Base-by-base conservation (phyloP, 2,797 vertebrate genomes). In the Malurus leucopterus region DNA sequence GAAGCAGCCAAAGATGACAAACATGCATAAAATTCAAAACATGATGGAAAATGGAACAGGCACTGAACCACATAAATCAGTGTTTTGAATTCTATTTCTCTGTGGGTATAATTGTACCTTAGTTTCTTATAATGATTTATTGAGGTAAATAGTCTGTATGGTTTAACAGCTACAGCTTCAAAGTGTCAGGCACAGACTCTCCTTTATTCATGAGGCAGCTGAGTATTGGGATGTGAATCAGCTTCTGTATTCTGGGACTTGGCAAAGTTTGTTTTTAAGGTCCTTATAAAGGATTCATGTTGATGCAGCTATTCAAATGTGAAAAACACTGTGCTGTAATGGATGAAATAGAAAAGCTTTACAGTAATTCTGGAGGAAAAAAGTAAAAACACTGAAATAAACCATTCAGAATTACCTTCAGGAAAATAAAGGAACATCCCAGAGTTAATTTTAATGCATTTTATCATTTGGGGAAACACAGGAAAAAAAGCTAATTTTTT, bases 91-190 rank as follows among this genome's bases (percentile, higher is more conserved):
- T 96, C 95, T 96, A 96, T 97, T 97, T 97, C 96, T 97, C 96
- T 96, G 95, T 96, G 97, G 96, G 96, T 97, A 97, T 98, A 98
- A 98, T 97, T 97, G 97, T 96, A 97, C 96, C 97, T 97, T 96
- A 97, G 97, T 98, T 98, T 97, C 96, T 97, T 97, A 96, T 97
- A 97, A 98, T 98, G 97, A 98, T 98, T 98, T 98, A 98, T 98
- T 97, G 97, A 97, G 96, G 97, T 97, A 98, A 98, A 98, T 97
- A 98, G 97, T 97, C 97, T 97, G 97, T 97, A 98, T 97, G 97
- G 97, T 97, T 98, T 98, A 98, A 97, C 97, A 97, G 97, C 97
- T 96, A 96, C 95, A 94, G 96, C 97, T 97, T 97, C 97, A 97
- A 97, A 98, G 97, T 95, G 93, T 94, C 95, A 97, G 95, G 92